Conservation (phyloP, 2,888 invertebrate species). For the Drosophila meridionalis region DNA sequence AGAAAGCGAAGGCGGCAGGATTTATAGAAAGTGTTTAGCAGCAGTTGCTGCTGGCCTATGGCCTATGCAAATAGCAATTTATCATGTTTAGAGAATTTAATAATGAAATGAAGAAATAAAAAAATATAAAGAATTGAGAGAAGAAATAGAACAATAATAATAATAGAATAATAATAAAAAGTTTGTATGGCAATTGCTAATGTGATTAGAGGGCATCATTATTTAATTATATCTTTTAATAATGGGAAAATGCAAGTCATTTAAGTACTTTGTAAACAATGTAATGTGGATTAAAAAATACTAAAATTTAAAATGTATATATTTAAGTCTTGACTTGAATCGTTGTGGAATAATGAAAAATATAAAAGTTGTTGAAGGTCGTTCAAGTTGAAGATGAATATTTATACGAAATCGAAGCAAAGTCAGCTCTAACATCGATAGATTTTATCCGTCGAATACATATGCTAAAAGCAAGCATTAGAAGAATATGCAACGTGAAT, state of each 20-base stretch:
- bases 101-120: not conserved
- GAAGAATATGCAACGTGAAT: slow-evolving; percentile 13
- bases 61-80: slow-evolving; percentile 53
- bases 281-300: not conserved
- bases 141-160: not conserved
- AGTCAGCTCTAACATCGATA: not conserved
- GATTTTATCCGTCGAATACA: not conserved
- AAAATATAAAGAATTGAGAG: not conserved
- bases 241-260: not conserved
- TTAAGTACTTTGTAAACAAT: slow-evolving; percentile 1
- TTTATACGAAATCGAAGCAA: slow-evolving; percentile 2
- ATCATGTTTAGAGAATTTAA: slow-evolving; percentile 18
- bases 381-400: slow-evolving; percentile 7
- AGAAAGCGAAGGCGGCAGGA: slow-evolving; percentile 15
- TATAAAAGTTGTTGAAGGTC: slow-evolving; percentile 1
- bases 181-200: not conserved
- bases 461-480: slow-evolving; percentile 3
- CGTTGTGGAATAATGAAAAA: not conserved
- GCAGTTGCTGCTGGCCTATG: slow-evolving; percentile 24
- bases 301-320: not conserved
- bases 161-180: not conserved
- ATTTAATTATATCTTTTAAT: not conserved
- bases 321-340: not conserved
- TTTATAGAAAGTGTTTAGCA: slow-evolving; percentile 52
- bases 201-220: not conserved